These are phyloP conservation scores for Podargus strigoides DNA, from an alignment of 2,797 vertebrate species.

Conservation along the genomic window DNA sequence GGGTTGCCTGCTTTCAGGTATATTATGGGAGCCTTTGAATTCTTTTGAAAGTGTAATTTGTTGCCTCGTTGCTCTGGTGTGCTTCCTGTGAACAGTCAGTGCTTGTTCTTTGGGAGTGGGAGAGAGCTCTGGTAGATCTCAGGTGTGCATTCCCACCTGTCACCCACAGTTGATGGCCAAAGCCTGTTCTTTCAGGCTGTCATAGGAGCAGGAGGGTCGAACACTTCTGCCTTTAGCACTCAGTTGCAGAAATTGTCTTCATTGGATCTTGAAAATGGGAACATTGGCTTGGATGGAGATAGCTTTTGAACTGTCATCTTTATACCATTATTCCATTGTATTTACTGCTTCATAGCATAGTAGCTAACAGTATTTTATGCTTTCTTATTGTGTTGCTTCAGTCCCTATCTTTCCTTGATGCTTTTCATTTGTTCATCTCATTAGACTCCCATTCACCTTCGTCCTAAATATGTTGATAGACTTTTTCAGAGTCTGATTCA, in stretches of 20 bases:
- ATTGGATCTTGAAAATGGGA: neutral
- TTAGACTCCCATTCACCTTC: constrained; percentile 43
- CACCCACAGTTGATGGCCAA: neutral
- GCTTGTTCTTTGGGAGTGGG: constrained; percentile 10
- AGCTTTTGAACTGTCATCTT: neutral
- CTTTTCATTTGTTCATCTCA: constrained; percentile 6
- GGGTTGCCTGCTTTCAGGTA: constrained; percentile 43
- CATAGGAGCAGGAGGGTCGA: neutral
- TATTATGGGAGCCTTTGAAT: constrained; percentile 23
- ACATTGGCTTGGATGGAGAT: neutral
- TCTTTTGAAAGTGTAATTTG: neutral
- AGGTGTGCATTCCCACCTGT: neutral
- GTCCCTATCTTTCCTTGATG: neutral
- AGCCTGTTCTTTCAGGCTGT: neutral
- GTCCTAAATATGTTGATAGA: neutral
- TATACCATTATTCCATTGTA: neutral
- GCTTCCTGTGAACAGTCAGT: neutral
- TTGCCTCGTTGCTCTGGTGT: neutral
- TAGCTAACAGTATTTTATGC: constrained; percentile 42
- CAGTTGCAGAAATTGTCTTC: neutral
- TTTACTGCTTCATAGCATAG: neutral
- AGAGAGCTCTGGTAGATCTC: neutral
- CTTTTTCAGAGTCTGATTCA: neutral
- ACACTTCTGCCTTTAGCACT: neutral
- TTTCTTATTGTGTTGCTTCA: constrained; percentile 1